phyloP scores from a whole-genome alignment of 2,888 invertebrate species.

The Stenichneumon culpator region DNA sequence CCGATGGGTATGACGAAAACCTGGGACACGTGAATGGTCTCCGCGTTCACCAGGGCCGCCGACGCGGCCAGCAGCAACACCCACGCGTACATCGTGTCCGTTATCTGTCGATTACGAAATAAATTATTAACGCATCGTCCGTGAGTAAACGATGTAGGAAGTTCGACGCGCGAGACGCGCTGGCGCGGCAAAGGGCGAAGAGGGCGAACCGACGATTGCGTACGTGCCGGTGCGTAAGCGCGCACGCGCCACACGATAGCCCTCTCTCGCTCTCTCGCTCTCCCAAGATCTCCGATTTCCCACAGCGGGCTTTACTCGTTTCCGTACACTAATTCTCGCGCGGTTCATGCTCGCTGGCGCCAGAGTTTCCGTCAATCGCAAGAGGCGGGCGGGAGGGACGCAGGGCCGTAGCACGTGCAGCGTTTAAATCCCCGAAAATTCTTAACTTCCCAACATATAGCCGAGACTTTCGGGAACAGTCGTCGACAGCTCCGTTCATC shows the following conservation, averaged over 20 bases:
- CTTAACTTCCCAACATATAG: background rate
- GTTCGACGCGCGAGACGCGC: conserved; percentile 19
- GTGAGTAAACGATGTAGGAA: conserved; percentile 10
- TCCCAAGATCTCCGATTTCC: conserved; percentile 33
- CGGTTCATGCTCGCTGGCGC: conserved; percentile 55
- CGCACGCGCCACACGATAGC: conserved; percentile 44
- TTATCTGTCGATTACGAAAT: conserved; percentile 38
- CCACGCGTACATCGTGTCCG: conserved; percentile 48
- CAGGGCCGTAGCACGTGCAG: conserved; percentile 39
- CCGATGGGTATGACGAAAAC: conserved; percentile 92
- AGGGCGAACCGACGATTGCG: conserved; percentile 27
- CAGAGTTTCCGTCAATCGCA: conserved; percentile 60
- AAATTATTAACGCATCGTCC: conserved; percentile 50
- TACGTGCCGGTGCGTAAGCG: conserved; percentile 35
- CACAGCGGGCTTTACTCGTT: conserved; percentile 18
- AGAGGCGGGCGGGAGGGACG: conserved; percentile 31
- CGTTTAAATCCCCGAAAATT: conserved; percentile 1
- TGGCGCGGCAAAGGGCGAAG: conserved; percentile 15
- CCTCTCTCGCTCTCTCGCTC: background rate
- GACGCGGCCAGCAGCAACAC: conserved; percentile 60
- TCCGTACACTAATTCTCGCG: conserved; percentile 40
- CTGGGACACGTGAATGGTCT: conserved; percentile 90
- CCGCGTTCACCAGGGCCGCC: conserved; percentile 77
- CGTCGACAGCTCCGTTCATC: background rate
- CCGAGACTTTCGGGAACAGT: no score